Evolutionary conservation across 2,888 invertebrate genomes (phyloP).

Genomic region (Catocala sponsa): DNA sequence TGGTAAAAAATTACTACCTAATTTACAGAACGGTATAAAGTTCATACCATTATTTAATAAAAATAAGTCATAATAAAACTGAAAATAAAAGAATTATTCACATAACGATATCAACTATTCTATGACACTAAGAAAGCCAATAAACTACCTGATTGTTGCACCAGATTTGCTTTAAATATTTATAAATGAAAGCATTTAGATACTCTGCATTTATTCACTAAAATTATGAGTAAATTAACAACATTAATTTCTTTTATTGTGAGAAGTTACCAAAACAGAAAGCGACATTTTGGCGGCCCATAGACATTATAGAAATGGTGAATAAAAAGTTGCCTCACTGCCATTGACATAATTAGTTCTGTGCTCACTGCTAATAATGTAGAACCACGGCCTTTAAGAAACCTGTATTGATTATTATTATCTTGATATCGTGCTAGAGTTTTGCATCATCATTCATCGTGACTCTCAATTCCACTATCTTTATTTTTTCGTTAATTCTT

Average conservation of each 20-base stretch:
- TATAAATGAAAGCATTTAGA: slow-evolving; percentile 54
- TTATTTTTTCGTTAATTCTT: no score
- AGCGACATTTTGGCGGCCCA: slow-evolving; percentile 82
- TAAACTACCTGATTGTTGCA: slow-evolving; percentile 47
- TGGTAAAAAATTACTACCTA: neutral
- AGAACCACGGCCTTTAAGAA: no score
- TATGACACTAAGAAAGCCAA: slow-evolving; percentile 23
- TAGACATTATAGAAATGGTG: slow-evolving; percentile 55
- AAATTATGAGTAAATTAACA: slow-evolving; percentile 68
- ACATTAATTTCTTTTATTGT: slow-evolving; percentile 77
- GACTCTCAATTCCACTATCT: no score
- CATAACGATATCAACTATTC: slow-evolving; percentile 34
- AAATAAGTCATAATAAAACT: slow-evolving; percentile 53
- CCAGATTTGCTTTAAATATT: slow-evolving; percentile 49
- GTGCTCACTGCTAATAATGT: neutral
- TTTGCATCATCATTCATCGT: no score
- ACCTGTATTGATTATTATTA: no score
- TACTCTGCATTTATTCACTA: slow-evolving; percentile 54
- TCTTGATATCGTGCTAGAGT: no score
- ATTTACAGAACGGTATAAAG: slow-evolving; percentile 2
- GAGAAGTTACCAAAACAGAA: slow-evolving; percentile 84
- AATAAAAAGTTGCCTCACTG: neutral
- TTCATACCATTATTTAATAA: slow-evolving; percentile 20
- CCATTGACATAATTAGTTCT: no score
- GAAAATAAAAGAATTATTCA: slow-evolving; percentile 60